Evolutionary conservation across 2,113 vertebrate species (phyloP).

Genomic region (Bos taurus): ARS-UCD2.0 NC_037334.1:67744501-67745000

Average conservation of each 20-base stretch:
- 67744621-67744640: background rate
- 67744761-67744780: too few relatives aligned
- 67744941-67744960: too few relatives aligned
- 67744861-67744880: background rate
- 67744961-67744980: background rate
- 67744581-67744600: conserved; percentile 18
- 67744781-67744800: accelerated
- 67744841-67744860: background rate
- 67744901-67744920: background rate
- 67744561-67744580: conserved; percentile 24
- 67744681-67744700: background rate
- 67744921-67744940: background rate
- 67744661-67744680: background rate
- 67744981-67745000: background rate
- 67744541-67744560: background rate
- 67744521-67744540: conserved; percentile 3
- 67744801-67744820: too few relatives aligned
- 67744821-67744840: background rate
- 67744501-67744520: background rate
- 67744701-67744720: background rate
- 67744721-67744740: background rate
- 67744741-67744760: background rate
- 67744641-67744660: background rate
- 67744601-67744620: background rate
- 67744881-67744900: background rate